Base-by-base conservation (phyloP, 2,888 invertebrate genomes). In the Notodonta ziczac region DNA sequence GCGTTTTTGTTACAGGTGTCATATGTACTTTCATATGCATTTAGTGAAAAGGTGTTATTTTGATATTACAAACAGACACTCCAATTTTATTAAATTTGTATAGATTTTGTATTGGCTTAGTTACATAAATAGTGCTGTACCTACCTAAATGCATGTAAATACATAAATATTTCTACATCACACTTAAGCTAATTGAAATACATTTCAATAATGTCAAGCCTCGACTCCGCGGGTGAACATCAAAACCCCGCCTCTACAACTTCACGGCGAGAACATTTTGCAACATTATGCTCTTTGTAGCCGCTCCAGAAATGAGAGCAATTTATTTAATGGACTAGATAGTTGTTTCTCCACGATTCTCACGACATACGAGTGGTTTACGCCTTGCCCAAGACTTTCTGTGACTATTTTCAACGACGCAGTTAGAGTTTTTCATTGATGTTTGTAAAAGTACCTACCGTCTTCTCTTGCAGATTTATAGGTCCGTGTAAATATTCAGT, bases 321-420 rank as follows among this genome's bases (percentile, higher is more conserved):
- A 88, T 90, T 88, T 88, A 85, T 89, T 84, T 89, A 89, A 89
- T 89, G 88, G 87, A 81, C 79, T 76, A 78, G 81, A 81, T 84
- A 84, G 81, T 84, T 84, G 80, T 77, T 83, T 77, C 73, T 67
- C 71, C 60, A 62, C 77, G 73, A 78, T 82, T 78, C 74, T 66
- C 65, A 61, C 79, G 71, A 73, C 78, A 74, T 72, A 69, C 59
- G 72, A 74, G 70, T 73, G 63, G 69, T 69, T 66, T 65, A 70
- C 66, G 54, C 73, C 62, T 65, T 72, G 59, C 39, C 65, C 67
- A 65, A 65, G 57, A 63, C 56, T 69, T 68, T 65, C 66, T 73
- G 65, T 62, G 63, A 72, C 66, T 65, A 65, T 67, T 65, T 69
- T 58, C 62, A 52, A 60, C 61, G 58, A 67, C 56, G 51, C 56